Conservation (phyloP, 2,888 invertebrate species). For the Drosophila picticornis region DNA sequence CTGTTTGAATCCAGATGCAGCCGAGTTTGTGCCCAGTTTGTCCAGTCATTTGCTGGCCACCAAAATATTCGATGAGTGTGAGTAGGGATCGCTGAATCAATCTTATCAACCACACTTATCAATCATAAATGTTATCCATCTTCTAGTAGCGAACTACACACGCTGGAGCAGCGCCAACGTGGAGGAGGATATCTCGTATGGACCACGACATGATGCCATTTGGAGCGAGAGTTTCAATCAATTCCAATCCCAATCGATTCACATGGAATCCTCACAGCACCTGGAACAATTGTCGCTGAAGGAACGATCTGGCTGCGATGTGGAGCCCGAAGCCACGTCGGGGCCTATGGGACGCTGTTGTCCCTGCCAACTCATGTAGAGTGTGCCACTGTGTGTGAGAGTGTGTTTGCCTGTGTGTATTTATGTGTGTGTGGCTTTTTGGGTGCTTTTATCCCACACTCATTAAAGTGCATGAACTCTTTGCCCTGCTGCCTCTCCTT, state of each 20-base stretch:
- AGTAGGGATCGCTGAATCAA: slow-evolving; percentile 1
- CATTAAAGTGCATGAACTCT: slow-evolving; percentile 37
- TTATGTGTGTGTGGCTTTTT: not conserved
- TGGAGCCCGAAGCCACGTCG: not conserved
- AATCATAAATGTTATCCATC: not conserved
- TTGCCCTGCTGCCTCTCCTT: not conserved
- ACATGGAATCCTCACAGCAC: not conserved
- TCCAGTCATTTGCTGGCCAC: slow-evolving; percentile 27
- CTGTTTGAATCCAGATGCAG: slow-evolving; percentile 67
- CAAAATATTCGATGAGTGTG: slow-evolving; percentile 51
- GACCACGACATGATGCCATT: slow-evolving; percentile 60
- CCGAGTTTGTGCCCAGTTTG: slow-evolving; percentile 63
- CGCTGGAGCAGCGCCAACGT: slow-evolving; percentile 51
- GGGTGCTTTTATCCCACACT: slow-evolving; percentile 19
- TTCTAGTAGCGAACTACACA: slow-evolving; percentile 47
- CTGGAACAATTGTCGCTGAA: slow-evolving; percentile 5
- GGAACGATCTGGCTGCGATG: slow-evolving; percentile 12
- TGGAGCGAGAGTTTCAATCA: slow-evolving; percentile 54
- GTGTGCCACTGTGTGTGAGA: not conserved
- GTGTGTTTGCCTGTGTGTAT: not conserved
- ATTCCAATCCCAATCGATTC: not conserved
- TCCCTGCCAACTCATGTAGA: slow-evolving; percentile 47
- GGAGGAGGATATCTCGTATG: slow-evolving; percentile 44
- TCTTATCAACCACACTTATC: not conserved
- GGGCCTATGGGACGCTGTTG: slow-evolving; percentile 27